These are phyloP conservation scores for Cheilinus undulatus DNA, from an alignment of 2,113 vertebrate species.

Conservation along the genomic window DNA sequence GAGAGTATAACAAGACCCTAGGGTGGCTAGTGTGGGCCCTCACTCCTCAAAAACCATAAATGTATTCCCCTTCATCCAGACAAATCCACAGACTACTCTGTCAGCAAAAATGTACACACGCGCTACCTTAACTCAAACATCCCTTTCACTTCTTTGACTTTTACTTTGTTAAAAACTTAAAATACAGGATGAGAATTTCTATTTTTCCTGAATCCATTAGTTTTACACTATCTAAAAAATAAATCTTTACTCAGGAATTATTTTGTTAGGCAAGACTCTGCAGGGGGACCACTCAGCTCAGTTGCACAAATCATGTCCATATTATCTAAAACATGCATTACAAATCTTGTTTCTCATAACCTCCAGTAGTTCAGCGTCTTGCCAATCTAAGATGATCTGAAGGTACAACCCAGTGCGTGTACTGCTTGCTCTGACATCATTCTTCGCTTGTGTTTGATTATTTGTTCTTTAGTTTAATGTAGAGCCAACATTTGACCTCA, in stretches of 20 bases:
- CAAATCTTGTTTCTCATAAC: neutral
- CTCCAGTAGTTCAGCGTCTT: neutral
- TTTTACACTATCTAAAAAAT: neutral
- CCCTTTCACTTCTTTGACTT: slow-evolving; percentile 39
- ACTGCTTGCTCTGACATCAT: neutral
- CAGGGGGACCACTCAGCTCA: neutral
- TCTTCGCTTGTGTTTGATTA: neutral
- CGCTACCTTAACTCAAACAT: slow-evolving; percentile 48
- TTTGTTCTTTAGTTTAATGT: neutral
- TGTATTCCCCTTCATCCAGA: slow-evolving; percentile 81
- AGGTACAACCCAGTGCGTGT: neutral
- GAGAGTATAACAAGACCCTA: slow-evolving; percentile 84
- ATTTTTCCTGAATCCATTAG: neutral
- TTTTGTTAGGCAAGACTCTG: slow-evolving; percentile 4
- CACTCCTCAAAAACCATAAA: slow-evolving; percentile 78
- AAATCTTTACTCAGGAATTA: slow-evolving; percentile 9
- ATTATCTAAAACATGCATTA: neutral
- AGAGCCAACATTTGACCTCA: neutral
- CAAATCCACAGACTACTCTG: slow-evolving; percentile 72
- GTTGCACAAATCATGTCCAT: neutral
- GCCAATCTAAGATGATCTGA: neutral
- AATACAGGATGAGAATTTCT: slow-evolving; percentile 18
- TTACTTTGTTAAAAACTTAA: slow-evolving; percentile 33
- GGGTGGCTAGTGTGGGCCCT: slow-evolving; percentile 78
- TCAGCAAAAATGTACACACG: slow-evolving; percentile 67